These are phyloP conservation scores for Triops cancriformis DNA, from an alignment of 1,140 invertebrate species.

Conservation along the genomic window DNA sequence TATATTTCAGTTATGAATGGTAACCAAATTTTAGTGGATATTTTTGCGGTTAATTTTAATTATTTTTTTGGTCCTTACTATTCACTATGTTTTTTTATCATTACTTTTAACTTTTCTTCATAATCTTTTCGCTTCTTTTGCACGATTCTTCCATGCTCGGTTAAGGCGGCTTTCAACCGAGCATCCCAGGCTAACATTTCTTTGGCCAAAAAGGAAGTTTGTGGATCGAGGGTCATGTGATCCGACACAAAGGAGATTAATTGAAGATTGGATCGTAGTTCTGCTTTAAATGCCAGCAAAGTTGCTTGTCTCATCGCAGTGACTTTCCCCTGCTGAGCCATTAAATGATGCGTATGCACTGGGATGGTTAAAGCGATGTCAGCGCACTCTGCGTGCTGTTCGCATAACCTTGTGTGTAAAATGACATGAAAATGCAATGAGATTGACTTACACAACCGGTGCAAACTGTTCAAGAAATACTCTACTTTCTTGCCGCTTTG, in stretches of 20 bases:
- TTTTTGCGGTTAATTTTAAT: too few relatives aligned
- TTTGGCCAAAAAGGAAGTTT: slow-evolving; percentile 16
- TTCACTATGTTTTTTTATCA: slow-evolving; percentile 44
- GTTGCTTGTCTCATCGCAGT: slow-evolving; percentile 61
- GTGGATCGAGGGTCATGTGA: slow-evolving; percentile 17
- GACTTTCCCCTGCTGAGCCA: slow-evolving; percentile 70
- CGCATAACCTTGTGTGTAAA: slow-evolving; percentile 56
- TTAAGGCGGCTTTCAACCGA: slow-evolving; percentile 66
- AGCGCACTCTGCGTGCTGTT: slow-evolving; percentile 74
- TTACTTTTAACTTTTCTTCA: slow-evolving; percentile 64
- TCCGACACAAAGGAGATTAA: slow-evolving; percentile 40
- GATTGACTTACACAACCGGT: neutral
- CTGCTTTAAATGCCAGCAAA: slow-evolving; percentile 62
- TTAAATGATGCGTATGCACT: slow-evolving; percentile 70
- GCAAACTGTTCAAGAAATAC: neutral
- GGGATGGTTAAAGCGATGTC: slow-evolving; percentile 69
- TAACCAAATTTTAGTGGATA: too few relatives aligned
- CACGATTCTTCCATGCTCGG: slow-evolving; percentile 69
- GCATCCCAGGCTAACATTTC: slow-evolving; percentile 55
- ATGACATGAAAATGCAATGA: slow-evolving; percentile 19
- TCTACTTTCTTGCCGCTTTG: neutral
- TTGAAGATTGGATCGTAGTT: slow-evolving; percentile 51
- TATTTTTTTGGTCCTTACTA: too few relatives aligned
- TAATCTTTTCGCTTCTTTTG: slow-evolving; percentile 76
- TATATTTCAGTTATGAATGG: too few relatives aligned